Conservation (phyloP, 53 echinoderm and acorn worm species). For the Stichopus horrens region DNA sequence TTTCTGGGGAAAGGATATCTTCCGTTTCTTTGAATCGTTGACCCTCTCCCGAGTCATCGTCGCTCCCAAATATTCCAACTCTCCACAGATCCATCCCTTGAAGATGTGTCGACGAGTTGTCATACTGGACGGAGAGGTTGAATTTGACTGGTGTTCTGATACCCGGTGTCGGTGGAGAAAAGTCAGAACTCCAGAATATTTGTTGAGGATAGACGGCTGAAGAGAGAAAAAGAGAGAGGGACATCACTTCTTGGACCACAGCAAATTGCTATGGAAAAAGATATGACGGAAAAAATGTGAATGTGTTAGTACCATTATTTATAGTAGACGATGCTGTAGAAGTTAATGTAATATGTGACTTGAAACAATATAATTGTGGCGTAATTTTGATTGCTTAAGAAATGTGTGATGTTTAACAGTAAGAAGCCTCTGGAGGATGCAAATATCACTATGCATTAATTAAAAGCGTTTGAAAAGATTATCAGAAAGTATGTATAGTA, state of each 20-base stretch:
- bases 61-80: constrained; percentile 21
- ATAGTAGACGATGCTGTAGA: no score
- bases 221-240: not conserved
- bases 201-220: constrained; percentile 16
- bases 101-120: constrained; percentile 12
- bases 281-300: no score
- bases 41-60: not conserved
- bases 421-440: no score
- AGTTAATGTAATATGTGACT: no score
- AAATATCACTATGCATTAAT: no score
- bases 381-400: no score
- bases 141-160: not conserved
- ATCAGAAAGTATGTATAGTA: no score
- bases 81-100: constrained; percentile 9
- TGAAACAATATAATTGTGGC: no score
- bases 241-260: not conserved
- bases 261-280: no score
- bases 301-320: no score
- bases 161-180: not conserved
- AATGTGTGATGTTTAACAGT: no score
- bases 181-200: not conserved
- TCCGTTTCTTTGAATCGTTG: constrained; percentile 9
- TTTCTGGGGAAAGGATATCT: not conserved
- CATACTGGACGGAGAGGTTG: not conserved
- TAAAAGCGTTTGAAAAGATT: no score